Evolutionary conservation across 2,888 invertebrate genomes (phyloP), one percentile per base, ranked within the genome.

Genomic region (Drosophila nr. perissopoda): DNA sequence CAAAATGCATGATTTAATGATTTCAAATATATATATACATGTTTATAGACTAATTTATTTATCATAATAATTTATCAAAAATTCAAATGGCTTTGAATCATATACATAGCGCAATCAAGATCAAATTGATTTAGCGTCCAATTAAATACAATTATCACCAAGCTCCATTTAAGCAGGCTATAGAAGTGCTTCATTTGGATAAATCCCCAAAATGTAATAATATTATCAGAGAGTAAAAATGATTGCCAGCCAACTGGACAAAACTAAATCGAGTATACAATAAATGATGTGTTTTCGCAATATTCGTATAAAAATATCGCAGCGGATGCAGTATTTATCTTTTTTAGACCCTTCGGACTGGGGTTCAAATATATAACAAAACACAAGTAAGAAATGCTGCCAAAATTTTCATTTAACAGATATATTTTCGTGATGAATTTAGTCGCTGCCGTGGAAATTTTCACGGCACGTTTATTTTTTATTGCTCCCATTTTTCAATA

Each of bases 401-500:
- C 33, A 66, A 42, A 33, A 40, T 56, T 10, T 60, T 21, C 46
- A 33, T 76, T 77, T 81, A 53, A 70, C 67, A 77, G 63, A 77
- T 70, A 67, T 54, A 73, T 77, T 65, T 73, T 42, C 49, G 38
- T 79, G 74, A 82, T 80, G 80, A 74, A 82, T 78, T 80, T 64
- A 59, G 63, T 48, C 46, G 10, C 46, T 36, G 40, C 66, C 56
- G 57, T 70, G 56, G 29, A 62, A 51, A 64, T 57, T 46, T 76
- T 49, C 21, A 38, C 36, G 62, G 56, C 64, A 77, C 77, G 68
- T 70, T 56, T 36, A 64, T 59, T 82, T 79, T 85, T 85, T 89
- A 85, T 88, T 74, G 77, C 83, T 66, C 65, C 76, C 86, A 90
- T 88, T 86, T 86, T 86, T 90, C 85, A 86, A 86, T 82, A 89